Conservation (phyloP, 2,888 invertebrate genomes). For the Oxyteleia sp. region DNA sequence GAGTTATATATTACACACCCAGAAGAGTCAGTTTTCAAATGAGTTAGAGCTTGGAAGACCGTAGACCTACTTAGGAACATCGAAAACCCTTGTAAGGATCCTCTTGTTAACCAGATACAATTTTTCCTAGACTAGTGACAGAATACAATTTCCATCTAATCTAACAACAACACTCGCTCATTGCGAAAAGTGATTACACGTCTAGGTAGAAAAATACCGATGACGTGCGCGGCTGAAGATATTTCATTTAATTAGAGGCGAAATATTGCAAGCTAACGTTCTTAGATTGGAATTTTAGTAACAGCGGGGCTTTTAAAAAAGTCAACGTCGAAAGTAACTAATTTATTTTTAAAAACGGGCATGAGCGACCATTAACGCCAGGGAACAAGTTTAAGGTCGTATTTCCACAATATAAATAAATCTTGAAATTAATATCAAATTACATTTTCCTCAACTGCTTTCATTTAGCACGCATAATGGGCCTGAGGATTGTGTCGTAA, state of each 20-base stretch:
- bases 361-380: neutral
- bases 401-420: slow-evolving; percentile 12
- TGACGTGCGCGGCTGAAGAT: neutral
- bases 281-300: slow-evolving; percentile 1
- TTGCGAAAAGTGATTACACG: neutral
- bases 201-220: neutral
- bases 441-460: neutral
- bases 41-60: too few relatives aligned
- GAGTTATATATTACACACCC: too few relatives aligned
- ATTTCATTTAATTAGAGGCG: slow-evolving; percentile 1
- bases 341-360: neutral
- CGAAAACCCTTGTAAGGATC: too few relatives aligned
- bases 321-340: slow-evolving; percentile 3
- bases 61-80: too few relatives aligned
- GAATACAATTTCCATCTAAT: slow-evolving; percentile 9
- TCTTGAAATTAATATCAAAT: slow-evolving; percentile 5
- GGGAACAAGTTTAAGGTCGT: neutral
- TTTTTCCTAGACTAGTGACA: too few relatives aligned
- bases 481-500: slow-evolving; percentile 33
- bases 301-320: neutral
- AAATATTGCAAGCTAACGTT: neutral
- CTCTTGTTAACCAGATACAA: too few relatives aligned
- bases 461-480: slow-evolving; percentile 13
- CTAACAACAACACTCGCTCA: neutral
- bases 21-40: too few relatives aligned